Conservation (phyloP, 2,888 invertebrate genomes). For the Diarsia rubi region DNA sequence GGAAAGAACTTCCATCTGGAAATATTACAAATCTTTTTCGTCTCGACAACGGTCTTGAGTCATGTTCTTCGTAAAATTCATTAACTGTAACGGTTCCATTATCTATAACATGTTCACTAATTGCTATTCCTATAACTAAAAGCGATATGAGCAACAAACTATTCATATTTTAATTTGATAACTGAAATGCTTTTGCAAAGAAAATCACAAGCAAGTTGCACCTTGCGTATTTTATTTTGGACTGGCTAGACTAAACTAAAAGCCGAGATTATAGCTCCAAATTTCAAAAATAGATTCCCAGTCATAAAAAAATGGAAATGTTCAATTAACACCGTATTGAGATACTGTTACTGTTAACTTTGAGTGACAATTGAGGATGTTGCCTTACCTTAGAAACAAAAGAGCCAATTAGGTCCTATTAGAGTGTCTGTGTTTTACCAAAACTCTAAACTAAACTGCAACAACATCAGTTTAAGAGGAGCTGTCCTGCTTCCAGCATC, state of each 20-base stretch:
- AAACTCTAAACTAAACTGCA: background rate
- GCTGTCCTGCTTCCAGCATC: background rate
- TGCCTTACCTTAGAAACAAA: constrained; percentile 37
- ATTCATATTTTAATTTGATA: constrained; percentile 35
- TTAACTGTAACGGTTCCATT: constrained; percentile 52
- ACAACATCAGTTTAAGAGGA: background rate
- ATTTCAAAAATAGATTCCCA: constrained; percentile 50
- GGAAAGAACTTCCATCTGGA: constrained; percentile 91
- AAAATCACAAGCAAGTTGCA: constrained; percentile 39
- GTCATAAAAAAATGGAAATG: constrained; percentile 78
- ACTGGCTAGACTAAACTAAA: constrained; percentile 37
- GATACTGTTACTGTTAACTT: constrained; percentile 85
- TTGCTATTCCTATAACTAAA: constrained; percentile 65
- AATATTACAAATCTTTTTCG: constrained; percentile 90
- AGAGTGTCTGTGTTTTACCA: constrained; percentile 20
- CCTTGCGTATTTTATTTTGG: constrained; percentile 25
- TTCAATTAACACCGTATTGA: constrained; percentile 83
- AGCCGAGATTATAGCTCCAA: constrained; percentile 51
- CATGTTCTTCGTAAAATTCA: constrained; percentile 65
- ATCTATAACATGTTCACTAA: constrained; percentile 67
- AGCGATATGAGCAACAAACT: constrained; percentile 58
- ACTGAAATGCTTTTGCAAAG: constrained; percentile 18
- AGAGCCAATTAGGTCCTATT: constrained; percentile 35
- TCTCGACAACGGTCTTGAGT: constrained; percentile 81
- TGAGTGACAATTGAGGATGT: constrained; percentile 44